These are phyloP conservation scores for Anoura caudifer DNA, from an alignment of 2,113 vertebrate species.

Conservation along the genomic window DNA sequence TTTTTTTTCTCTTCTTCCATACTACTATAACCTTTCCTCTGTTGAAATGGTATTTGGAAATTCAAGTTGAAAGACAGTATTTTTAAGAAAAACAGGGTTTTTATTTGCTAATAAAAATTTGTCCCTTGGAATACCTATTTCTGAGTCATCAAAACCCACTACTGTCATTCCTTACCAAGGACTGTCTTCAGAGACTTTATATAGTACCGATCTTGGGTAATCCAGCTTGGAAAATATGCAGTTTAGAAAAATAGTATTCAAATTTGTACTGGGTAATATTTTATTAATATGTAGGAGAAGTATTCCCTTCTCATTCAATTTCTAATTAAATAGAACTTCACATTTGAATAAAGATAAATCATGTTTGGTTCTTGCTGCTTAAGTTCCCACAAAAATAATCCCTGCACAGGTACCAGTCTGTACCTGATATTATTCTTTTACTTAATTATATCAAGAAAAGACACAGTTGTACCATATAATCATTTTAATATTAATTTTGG, in stretches of 20 bases:
- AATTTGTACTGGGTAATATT: constrained; percentile 53
- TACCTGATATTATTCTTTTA: constrained; percentile 44
- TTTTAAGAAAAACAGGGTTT: neutral
- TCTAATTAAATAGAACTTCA: constrained; percentile 59
- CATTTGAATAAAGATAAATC: constrained; percentile 47
- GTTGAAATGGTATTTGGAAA: neutral
- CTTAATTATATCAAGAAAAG: constrained; percentile 40
- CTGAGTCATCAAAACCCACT: neutral
- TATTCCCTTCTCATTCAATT: constrained; percentile 47
- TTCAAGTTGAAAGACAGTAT: neutral
- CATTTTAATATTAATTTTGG: constrained; percentile 49
- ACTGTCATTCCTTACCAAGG: neutral
- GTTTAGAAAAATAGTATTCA: constrained; percentile 57
- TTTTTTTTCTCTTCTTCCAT: neutral
- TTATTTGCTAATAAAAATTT: constrained; percentile 3
- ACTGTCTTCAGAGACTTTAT: constrained; percentile 8
- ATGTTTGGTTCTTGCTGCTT: constrained; percentile 44
- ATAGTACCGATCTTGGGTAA: constrained; percentile 20
- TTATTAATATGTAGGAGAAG: constrained; percentile 50
- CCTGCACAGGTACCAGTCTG: neutral
- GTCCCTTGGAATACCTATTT: neutral
- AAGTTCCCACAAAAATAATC: constrained; percentile 54
- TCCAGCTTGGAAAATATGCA: constrained; percentile 45
- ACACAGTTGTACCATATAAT: constrained; percentile 35
- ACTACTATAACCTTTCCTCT: neutral